Conservation (phyloP, 2,113 vertebrate species). For the Raja brachyura region DNA sequence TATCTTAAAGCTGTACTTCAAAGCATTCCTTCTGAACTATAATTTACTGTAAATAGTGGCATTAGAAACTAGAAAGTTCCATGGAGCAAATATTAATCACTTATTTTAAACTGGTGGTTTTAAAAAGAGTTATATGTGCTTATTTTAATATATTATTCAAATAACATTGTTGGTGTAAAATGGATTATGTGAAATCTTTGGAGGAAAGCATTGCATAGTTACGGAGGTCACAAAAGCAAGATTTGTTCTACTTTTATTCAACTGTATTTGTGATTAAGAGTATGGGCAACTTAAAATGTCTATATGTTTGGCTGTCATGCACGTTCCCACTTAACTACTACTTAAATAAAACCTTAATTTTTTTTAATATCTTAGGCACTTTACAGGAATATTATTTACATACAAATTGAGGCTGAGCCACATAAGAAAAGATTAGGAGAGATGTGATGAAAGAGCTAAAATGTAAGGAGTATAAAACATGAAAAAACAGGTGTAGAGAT, state of each 20-base stretch:
- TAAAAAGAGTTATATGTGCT: not conserved
- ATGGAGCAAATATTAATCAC: not conserved
- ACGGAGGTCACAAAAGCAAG: not conserved
- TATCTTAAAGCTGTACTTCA: not conserved
- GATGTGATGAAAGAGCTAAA: too few relatives aligned
- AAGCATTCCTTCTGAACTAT: not conserved
- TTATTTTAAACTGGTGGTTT: not conserved
- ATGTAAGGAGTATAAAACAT: too few relatives aligned
- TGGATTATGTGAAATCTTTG: not conserved
- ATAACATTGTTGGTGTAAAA: not conserved
- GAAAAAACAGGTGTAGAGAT: too few relatives aligned
- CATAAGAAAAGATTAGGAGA: too few relatives aligned
- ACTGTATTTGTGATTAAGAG: not conserved
- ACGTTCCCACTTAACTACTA: too few relatives aligned
- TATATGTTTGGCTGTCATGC: too few relatives aligned
- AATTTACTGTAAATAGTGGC: constrained; percentile 18
- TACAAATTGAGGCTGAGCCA: too few relatives aligned
- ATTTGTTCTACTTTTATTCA: not conserved
- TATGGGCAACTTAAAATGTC: too few relatives aligned
- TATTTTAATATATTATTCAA: constrained; percentile 22
- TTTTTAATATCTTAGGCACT: too few relatives aligned
- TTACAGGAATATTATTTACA: too few relatives aligned
- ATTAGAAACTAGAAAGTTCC: not conserved
- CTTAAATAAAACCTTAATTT: too few relatives aligned
- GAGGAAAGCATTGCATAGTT: not conserved